Evolutionary conservation across 2,113 vertebrate genomes (phyloP).

Genomic region (Falcunculus frontatus): DNA sequence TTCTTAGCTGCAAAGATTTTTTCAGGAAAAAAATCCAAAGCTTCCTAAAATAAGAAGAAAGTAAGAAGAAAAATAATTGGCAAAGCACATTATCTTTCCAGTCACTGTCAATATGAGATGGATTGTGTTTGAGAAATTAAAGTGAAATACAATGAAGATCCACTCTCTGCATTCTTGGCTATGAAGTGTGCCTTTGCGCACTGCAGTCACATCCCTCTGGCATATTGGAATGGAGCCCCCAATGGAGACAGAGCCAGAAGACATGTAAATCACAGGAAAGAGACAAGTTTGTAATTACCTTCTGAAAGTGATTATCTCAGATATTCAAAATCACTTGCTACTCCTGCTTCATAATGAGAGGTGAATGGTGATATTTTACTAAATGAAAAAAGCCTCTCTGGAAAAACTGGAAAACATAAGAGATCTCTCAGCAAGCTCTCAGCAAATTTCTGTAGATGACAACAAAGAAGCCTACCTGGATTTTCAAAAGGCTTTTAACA

Average conservation of each 20-base stretch:
- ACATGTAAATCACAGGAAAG: neutral
- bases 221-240: neutral
- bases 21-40: neutral
- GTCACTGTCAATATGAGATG: neutral
- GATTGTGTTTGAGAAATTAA: neutral
- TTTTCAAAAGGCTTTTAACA: conserved; percentile 2
- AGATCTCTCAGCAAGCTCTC: neutral
- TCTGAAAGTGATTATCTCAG: neutral
- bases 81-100: neutral
- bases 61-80: neutral
- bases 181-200: neutral
- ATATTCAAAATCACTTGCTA: conserved; percentile 7
- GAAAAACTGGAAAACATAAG: neutral
- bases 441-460: neutral
- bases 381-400: neutral
- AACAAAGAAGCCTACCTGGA: neutral
- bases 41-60: neutral
- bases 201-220: neutral
- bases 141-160: neutral
- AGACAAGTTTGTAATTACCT: conserved; percentile 24
- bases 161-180: neutral
- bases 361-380: neutral
- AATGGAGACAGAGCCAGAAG: neutral
- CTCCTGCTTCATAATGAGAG: neutral
- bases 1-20: neutral